Conservation (phyloP, 1,140 invertebrate genomes). For the Antheraea pernyi region DNA sequence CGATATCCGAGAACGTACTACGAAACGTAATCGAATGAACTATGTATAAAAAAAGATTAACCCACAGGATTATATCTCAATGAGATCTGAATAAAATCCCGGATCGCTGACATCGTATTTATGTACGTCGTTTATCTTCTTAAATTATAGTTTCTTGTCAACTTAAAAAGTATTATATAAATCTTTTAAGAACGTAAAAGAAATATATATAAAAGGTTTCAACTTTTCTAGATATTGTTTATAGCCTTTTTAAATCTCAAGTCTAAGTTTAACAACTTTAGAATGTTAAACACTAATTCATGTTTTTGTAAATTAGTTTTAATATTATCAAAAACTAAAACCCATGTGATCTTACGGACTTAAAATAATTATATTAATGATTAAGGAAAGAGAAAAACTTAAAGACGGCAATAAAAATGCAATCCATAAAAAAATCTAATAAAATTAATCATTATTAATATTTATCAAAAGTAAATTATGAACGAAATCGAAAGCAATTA, state of each 20-base stretch:
- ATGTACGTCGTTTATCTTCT: conserved; percentile 34
- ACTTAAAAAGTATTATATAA: conserved; percentile 32
- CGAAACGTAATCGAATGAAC: no score
- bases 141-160: conserved; percentile 38
- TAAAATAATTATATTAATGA: no score
- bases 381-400: no score
- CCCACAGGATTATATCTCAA: conserved; percentile 24
- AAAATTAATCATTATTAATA: no score
- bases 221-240: neutral
- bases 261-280: neutral
- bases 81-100: conserved; percentile 37
- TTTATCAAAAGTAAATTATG: no score
- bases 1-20: no score
- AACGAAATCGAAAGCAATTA: no score
- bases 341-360: no score
- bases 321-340: neutral
- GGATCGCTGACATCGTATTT: conserved; percentile 20
- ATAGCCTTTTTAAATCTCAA: neutral
- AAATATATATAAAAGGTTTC: neutral
- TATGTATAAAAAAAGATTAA: conserved; percentile 9
- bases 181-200: conserved; percentile 22
- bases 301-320: neutral
- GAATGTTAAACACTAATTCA: neutral
- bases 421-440: no score
- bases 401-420: no score